Evolutionary conservation across 1,140 invertebrate species (phyloP), one percentile per base, ranked within the genome.

Genomic region (Tetragnatha versicolor): DNA sequence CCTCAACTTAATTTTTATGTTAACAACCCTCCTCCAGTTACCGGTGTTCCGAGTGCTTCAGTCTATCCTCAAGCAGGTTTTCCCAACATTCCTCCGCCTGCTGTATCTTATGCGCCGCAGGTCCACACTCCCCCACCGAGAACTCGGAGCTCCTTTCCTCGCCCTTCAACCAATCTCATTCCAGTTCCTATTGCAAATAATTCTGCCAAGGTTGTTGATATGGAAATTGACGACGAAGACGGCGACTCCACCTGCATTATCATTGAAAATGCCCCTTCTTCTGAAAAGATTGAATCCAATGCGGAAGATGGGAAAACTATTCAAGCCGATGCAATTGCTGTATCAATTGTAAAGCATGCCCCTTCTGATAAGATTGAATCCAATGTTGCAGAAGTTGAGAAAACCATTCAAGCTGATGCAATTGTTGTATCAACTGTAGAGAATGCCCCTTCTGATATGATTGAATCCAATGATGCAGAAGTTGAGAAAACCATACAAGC

Each of bases 191-290:
- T 3, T n/a, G 7, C 1, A 12, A 10, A 4, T 53, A 20, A 35
- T 31, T 22, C 20, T 70, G 45, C 6, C 12, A 22, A 39, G 51
- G 29, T 39, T 20, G 27, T 53, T 33, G 66, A 70, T 17, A 70
- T 70, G 66, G 66, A 70, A 31, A 68, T 68, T 45, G 63, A 66
- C 53, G 22, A 33, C 29, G 49, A 70, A 5, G 27, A 5, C 45
- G 61, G 17, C 33, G 22, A n/a, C 9, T 35, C 29, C n/a, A n/a
- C n/a, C n/a, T n/a, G n/a, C n/a, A n/a, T n/a, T n/a, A n/a, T n/a
- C n/a, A n/a, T n/a, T n/a, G n/a, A 14, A 2, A 27, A 55, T 1
- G 25, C 51, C 3, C 10, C 31, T 29, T 14, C 25, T 29, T 22
- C 17, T 27, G 25, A 22, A 22, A 51, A 51, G n/a, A 20, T n/a